phyloP scores from a whole-genome alignment of 2,888 invertebrate species.

The Agrotis ipsilon region DNA sequence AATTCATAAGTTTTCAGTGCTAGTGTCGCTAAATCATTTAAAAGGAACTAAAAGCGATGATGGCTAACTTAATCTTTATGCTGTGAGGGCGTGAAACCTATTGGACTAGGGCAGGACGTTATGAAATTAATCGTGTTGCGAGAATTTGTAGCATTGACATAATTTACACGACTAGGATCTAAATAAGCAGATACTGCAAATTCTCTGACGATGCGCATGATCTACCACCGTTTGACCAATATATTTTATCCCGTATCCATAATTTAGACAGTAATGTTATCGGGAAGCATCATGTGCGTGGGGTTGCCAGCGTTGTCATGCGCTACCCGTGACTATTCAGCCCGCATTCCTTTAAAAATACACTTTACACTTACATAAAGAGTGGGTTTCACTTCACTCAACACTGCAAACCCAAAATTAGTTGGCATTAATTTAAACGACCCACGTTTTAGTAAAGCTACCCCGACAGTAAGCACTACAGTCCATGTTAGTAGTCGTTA shows the following conservation, averaged over 20 bases:
- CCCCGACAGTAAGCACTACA: constrained; percentile 74
- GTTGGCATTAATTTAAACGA: constrained; percentile 82
- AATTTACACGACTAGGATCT: constrained; percentile 70
- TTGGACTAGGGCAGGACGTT: constrained; percentile 75
- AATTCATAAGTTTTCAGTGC: constrained; percentile 75
- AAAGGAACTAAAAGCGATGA: constrained; percentile 86
- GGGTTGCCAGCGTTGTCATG: constrained; percentile 86
- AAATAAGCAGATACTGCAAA: constrained; percentile 76
- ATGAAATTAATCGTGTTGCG: constrained; percentile 56
- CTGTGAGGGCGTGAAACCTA: constrained; percentile 83
- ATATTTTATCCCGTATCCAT: constrained; percentile 55
- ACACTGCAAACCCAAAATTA: constrained; percentile 91
- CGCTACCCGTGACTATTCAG: constrained; percentile 88
- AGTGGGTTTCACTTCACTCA: constrained; percentile 89
- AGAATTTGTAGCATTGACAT: constrained; percentile 76
- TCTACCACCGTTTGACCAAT: constrained; percentile 63
- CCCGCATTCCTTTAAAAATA: constrained; percentile 87
- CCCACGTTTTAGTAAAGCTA: constrained; percentile 80
- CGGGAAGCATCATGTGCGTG: constrained; percentile 86
- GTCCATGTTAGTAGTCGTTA: constrained; percentile 74
- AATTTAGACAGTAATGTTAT: constrained; percentile 69
- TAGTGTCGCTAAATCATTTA: constrained; percentile 77
- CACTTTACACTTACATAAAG: constrained; percentile 87
- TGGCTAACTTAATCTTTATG: constrained; percentile 82
- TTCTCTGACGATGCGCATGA: constrained; percentile 70